Evolutionary conservation across 2,888 invertebrate species (phyloP).

Genomic region (Euzophera pinguis): DNA sequence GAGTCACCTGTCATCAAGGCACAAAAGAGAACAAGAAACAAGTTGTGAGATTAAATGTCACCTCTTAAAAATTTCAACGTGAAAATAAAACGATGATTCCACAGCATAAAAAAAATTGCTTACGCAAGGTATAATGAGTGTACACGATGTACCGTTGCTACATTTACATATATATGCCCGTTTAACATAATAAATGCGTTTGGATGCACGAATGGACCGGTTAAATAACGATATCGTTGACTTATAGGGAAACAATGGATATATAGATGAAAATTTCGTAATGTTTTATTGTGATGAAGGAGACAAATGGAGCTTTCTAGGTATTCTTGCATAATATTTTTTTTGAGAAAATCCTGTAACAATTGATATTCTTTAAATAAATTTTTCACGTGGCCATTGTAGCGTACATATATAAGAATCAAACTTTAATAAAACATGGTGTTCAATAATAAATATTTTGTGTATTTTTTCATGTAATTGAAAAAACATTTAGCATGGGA

Average conservation of each 20-base stretch:
- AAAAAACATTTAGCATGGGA: no score
- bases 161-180: conserved; percentile 14
- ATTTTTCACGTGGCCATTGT: no score
- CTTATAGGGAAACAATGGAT: conserved; percentile 19
- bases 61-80: background rate
- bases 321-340: conserved; percentile 16
- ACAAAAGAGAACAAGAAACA: no score
- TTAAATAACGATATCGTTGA: conserved; percentile 13
- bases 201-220: conserved; percentile 17
- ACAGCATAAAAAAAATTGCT: background rate
- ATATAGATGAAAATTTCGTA: background rate
- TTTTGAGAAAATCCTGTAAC: background rate
- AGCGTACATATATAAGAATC: no score
- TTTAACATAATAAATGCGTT: conserved; percentile 31
- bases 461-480: no score
- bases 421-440: no score
- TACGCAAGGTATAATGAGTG: conserved; percentile 6
- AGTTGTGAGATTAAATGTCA: no score
- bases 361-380: no score
- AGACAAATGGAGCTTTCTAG: conserved; percentile 17
- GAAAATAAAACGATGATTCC: background rate
- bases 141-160: background rate
- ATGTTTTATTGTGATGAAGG: background rate
- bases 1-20: no score
- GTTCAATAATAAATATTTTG: no score